Conservation (phyloP, 2,797 vertebrate species). For the Mormyrops attenuatus region DNA sequence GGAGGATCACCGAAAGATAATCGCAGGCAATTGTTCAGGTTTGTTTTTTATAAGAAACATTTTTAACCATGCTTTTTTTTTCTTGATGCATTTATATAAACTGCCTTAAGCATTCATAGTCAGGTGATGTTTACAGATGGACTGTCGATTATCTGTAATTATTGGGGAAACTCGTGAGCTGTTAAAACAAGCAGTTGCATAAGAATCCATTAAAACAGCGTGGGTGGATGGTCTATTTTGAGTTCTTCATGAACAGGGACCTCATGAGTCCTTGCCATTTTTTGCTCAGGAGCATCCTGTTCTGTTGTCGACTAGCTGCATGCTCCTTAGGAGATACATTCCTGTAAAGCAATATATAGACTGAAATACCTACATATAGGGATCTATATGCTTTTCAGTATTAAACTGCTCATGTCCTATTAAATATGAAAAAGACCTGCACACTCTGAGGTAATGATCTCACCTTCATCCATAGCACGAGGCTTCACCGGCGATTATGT, state of each 20-base stretch:
- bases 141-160: neutral
- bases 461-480: neutral
- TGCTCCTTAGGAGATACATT: neutral
- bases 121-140: neutral
- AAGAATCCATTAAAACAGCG: neutral
- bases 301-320: neutral
- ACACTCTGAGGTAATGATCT: neutral
- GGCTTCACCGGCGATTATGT: neutral
- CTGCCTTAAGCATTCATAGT: neutral
- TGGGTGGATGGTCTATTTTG: neutral
- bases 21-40: neutral
- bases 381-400: neutral
- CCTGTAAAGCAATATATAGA: neutral
- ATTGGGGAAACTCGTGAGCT: neutral
- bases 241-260: neutral
- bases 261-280: neutral
- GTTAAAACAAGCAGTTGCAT: neutral
- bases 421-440: neutral
- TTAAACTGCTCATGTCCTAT: neutral
- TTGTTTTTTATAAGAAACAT: neutral
- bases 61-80: neutral
- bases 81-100: neutral
- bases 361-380: neutral
- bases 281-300: neutral
- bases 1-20: neutral